Conservation (phyloP, 2,113 vertebrate genomes). For the Halcyon malimbica region DNA sequence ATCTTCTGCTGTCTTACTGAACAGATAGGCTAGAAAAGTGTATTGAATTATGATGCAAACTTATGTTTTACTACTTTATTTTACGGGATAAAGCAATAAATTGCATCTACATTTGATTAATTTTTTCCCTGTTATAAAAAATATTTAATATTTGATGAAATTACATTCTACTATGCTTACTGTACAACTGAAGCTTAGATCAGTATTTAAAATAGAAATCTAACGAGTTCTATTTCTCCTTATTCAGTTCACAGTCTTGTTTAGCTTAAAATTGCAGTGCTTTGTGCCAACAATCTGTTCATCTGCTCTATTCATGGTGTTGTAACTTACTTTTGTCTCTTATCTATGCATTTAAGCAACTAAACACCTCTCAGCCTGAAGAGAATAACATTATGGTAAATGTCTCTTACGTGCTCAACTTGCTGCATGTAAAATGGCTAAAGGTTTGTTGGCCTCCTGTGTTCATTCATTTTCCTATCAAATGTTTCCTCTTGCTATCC, state of each 20-base stretch:
- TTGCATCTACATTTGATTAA: neutral
- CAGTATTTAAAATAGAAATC: neutral
- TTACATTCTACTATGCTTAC: neutral
- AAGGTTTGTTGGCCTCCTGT: constrained; percentile 88
- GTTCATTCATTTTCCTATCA: constrained; percentile 76
- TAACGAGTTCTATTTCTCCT: neutral
- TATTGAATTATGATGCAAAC: neutral
- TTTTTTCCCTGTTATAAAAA: neutral
- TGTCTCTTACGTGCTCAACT: constrained; percentile 89
- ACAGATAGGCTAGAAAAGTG: neutral
- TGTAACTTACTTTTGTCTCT: constrained; percentile 80
- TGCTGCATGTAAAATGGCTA: constrained; percentile 92
- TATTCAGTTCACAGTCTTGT: neutral
- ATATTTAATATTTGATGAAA: neutral
- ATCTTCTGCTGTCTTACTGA: neutral
- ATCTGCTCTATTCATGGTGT: constrained; percentile 49
- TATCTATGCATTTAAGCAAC: constrained; percentile 80
- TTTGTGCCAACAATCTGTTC: constrained; percentile 24
- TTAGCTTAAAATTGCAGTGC: neutral
- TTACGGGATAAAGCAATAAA: neutral
- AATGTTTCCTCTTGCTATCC: constrained; percentile 83
- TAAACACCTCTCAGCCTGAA: constrained; percentile 81
- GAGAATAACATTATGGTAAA: constrained; percentile 89
- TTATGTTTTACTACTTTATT: neutral
- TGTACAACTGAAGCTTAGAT: neutral